Conservation (phyloP, 1,140 invertebrate species). For the Bilobella aurantiaca region DNA sequence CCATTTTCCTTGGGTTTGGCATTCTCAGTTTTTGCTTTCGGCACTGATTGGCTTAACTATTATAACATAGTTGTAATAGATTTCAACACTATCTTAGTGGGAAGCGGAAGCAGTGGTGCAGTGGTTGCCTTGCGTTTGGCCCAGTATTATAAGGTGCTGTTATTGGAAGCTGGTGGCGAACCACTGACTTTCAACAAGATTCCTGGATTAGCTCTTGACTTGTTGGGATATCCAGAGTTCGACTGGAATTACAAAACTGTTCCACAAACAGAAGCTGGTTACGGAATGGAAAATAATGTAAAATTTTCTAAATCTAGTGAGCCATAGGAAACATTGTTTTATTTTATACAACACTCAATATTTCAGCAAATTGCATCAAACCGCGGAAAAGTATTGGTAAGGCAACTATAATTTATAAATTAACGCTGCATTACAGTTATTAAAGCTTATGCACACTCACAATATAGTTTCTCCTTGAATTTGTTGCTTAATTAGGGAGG, state of each 20-base stretch:
- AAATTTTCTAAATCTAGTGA: neutral
- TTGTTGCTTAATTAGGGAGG: too few species aligned
- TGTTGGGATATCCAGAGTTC: slow-evolving; percentile 40
- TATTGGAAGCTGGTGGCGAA: slow-evolving; percentile 42
- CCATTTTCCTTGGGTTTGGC: too few species aligned
- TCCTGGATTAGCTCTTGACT: slow-evolving; percentile 32
- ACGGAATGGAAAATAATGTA: slow-evolving; percentile 2
- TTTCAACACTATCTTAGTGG: too few species aligned
- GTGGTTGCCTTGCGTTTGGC: slow-evolving; percentile 45
- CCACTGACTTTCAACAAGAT: slow-evolving; percentile 34
- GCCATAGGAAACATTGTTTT: neutral
- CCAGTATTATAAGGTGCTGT: slow-evolving; percentile 37
- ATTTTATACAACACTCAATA: neutral
- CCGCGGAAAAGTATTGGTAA: neutral
- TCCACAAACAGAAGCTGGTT: neutral
- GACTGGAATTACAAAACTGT: slow-evolving; percentile 31
- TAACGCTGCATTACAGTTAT: neutral
- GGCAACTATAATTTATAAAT: neutral
- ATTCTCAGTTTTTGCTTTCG: too few species aligned
- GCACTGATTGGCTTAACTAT: too few species aligned
- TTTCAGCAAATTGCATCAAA: neutral
- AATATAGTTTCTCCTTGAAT: too few species aligned
- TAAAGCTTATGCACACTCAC: neutral
- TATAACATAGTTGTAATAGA: too few species aligned
- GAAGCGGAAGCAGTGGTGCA: slow-evolving; percentile 43